Percentiles rank a stretch among this genome's conserved stretches.
phyloP scores from a whole-genome alignment of 1,140 invertebrate species.

The Leptestheria dahalacensis region DNA sequence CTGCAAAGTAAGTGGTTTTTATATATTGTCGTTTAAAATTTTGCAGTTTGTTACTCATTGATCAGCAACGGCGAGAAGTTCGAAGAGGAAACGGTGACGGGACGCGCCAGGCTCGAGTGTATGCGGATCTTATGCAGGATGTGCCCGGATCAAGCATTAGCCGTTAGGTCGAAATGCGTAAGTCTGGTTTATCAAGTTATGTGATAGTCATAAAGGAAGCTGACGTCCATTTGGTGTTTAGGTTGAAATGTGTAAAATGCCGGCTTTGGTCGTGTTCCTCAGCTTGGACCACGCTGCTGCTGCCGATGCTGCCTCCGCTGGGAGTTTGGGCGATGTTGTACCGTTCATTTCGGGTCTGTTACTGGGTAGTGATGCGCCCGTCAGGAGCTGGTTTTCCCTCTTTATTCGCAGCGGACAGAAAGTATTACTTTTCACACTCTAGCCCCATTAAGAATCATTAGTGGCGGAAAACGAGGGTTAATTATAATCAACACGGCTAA shows the following conservation, averaged over 20 bases:
- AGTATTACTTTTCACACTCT: no score
- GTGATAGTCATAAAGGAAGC: no score
- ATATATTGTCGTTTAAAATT: background rate
- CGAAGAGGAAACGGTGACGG: constrained; percentile 57
- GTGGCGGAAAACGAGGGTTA: no score
- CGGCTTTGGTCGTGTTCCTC: constrained; percentile 62
- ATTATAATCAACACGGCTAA: no score
- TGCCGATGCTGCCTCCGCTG: constrained; percentile 7
- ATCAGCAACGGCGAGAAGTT: constrained; percentile 76
- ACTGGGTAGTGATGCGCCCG: constrained; percentile 73
- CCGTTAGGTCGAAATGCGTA: constrained; percentile 63
- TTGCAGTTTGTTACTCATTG: constrained; percentile 61
- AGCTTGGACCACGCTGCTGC: constrained; percentile 38
- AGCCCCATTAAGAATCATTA: no score
- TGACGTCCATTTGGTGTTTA: no score
- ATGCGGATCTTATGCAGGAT: constrained; percentile 70
- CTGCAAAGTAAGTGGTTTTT: background rate
- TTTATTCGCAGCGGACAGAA: constrained; percentile 85
- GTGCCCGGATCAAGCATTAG: constrained; percentile 70
- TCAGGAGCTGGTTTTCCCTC: constrained; percentile 79
- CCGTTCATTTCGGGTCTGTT: constrained; percentile 82
- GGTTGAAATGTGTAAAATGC: constrained; percentile 74
- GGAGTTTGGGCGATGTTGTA: constrained; percentile 38
- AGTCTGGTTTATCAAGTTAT: constrained; percentile 22
- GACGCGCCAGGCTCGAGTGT: constrained; percentile 51